phyloP scores from a whole-genome alignment of 2,888 invertebrate genomes.

The Buathra laborator region DNA sequence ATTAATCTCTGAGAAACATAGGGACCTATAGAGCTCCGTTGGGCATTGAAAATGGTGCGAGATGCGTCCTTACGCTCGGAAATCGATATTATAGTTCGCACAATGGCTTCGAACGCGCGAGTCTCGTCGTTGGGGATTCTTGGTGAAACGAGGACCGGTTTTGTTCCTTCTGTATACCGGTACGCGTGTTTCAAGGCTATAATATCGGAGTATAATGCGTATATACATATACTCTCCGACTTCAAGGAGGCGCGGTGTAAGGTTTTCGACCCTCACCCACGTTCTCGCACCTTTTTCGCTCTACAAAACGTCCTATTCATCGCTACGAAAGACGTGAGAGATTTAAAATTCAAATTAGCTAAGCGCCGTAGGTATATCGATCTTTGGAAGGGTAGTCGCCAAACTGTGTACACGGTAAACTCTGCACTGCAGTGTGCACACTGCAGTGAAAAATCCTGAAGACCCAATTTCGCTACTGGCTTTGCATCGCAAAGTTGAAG shows the following conservation, averaged over 20 bases:
- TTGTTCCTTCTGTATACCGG: conserved; percentile 50
- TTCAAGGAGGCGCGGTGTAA: conserved; percentile 23
- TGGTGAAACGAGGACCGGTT: conserved; percentile 51
- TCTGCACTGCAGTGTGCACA: background rate
- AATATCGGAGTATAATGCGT: background rate
- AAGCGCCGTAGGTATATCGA: conserved; percentile 14
- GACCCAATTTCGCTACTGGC: background rate
- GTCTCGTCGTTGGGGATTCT: background rate
- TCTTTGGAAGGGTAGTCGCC: background rate
- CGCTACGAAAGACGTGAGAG: conserved; percentile 25
- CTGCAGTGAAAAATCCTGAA: background rate
- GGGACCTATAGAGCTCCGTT: too few species aligned
- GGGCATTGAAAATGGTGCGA: background rate
- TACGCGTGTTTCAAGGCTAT: conserved; percentile 60
- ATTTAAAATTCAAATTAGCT: conserved; percentile 40
- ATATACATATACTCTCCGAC: background rate
- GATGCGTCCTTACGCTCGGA: background rate
- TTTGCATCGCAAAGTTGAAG: background rate
- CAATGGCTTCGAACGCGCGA: conserved; percentile 28
- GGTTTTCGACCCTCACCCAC: conserved; percentile 62
- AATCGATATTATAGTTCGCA: conserved; percentile 6
- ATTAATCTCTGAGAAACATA: too few species aligned
- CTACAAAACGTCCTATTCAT: conserved; percentile 41
- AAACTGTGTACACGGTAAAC: background rate
- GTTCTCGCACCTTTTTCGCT: conserved; percentile 32